These are phyloP conservation scores for Elysia chlorotica DNA, from an alignment of 1,140 invertebrate genomes.

Conservation along the genomic window DNA sequence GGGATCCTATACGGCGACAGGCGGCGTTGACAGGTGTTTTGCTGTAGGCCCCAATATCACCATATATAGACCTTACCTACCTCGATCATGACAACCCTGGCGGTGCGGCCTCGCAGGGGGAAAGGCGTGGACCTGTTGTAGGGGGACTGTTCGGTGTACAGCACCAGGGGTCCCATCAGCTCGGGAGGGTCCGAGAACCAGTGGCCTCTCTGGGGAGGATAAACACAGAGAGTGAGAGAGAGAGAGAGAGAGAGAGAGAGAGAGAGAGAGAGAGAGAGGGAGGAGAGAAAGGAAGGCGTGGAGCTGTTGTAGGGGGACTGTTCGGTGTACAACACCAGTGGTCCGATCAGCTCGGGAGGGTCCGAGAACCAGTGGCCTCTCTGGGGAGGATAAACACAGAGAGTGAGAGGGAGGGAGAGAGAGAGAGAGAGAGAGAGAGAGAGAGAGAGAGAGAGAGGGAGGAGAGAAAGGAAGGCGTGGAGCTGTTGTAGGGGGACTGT, in stretches of 20 bases:
- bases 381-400: constrained; percentile 27
- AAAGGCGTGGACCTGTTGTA: constrained; percentile 42
- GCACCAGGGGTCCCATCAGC: constrained; percentile 26
- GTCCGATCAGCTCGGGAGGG: constrained; percentile 15
- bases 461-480: constrained; percentile 45
- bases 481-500: constrained; percentile 27
- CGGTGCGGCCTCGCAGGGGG: constrained; percentile 41
- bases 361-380: constrained; percentile 40
- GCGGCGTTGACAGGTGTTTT: too few relatives aligned
- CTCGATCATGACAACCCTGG: constrained; percentile 49
- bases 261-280: too few relatives aligned
- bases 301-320: constrained; percentile 30
- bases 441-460: too few relatives aligned
- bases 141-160: constrained; percentile 17
- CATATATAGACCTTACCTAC: constrained; percentile 36
- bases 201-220: constrained; percentile 34
- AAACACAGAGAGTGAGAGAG: too few relatives aligned
- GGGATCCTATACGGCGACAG: too few relatives aligned
- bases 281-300: constrained; percentile 45
- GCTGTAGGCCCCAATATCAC: too few relatives aligned
- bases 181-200: constrained; percentile 33
- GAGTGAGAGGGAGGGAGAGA: too few relatives aligned
- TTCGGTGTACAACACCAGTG: constrained; percentile 28
- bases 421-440: too few relatives aligned
- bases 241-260: too few relatives aligned